Percentiles rank a stretch among this genome's conserved stretches.
These are phyloP conservation scores for Zenarchopterus dispar DNA, from an alignment of 2,797 vertebrate genomes.

Conservation along the genomic window DNA sequence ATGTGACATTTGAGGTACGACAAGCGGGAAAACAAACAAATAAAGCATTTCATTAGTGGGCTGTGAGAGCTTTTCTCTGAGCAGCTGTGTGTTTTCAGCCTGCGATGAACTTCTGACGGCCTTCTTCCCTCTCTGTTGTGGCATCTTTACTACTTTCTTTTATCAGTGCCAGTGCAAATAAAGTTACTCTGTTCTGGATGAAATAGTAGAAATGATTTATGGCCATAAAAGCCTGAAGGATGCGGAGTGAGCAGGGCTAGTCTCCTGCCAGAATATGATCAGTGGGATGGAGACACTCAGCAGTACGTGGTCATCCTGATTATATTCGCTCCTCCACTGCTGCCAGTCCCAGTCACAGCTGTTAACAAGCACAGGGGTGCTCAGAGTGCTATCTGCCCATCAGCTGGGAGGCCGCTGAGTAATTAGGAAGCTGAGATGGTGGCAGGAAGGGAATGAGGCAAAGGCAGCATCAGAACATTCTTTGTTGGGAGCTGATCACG, in stretches of 20 bases:
- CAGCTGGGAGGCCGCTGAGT: too few relatives aligned
- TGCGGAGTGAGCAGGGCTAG: conserved; percentile 23
- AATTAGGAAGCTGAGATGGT: too few relatives aligned
- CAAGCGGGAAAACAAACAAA: conserved; percentile 71
- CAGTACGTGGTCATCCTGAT: not conserved
- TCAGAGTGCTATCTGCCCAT: too few relatives aligned
- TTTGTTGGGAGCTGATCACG: too few relatives aligned
- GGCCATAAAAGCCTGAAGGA: conserved; percentile 49
- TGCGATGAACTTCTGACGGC: conserved; percentile 44
- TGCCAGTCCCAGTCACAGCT: too few relatives aligned
- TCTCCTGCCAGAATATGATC: not conserved
- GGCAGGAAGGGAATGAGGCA: too few relatives aligned
- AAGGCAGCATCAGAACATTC: too few relatives aligned
- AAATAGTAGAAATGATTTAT: conserved; percentile 44
- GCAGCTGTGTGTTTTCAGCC: conserved; percentile 52
- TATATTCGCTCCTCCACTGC: too few relatives aligned
- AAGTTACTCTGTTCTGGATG: conserved; percentile 67
- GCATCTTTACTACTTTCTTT: conserved; percentile 22
- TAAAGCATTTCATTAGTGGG: conserved; percentile 75
- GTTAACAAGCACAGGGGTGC: too few relatives aligned
- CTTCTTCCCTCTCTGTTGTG: conserved; percentile 7
- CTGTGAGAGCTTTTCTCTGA: conserved; percentile 67
- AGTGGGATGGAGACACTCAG: conserved; percentile 3
- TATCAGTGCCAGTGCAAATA: conserved; percentile 55
- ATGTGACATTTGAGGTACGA: conserved; percentile 77